Base-by-base conservation (phyloP, 2,888 invertebrate species). In the Petrolisthes cinctipes region DNA sequence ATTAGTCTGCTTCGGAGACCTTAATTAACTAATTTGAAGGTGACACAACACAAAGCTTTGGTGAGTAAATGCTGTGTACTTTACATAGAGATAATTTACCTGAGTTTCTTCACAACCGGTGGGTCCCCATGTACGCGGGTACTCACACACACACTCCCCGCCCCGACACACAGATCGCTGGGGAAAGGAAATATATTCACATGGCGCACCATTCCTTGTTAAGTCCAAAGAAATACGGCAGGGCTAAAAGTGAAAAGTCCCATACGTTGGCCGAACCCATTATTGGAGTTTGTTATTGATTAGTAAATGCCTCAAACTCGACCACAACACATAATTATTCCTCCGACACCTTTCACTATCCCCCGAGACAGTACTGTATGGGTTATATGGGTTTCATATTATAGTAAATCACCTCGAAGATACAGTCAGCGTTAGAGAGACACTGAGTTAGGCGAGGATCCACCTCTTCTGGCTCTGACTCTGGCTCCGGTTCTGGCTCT, bases 131-230 rank as follows among this genome's bases (percentile, higher is more conserved):
- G 88, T 85, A 3, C 85, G 23, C 6, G 88, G 88, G 81, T 88
- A 88, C n/a, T 88, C 85, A 78, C 88, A 88, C 61, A 88, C 82
- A 76, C 88, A 88, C 76, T 76, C 88, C 5, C 88, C 85, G 5
- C 82, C 88, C 0, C 88, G 84, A 54, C 88, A 88, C 56, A 88
- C 84, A 0, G 88, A 81, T 17, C 88, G 56, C 88, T 88, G 82
- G 37, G 37, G 37, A 37, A 37, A 37, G 37, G 37, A 37, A 37
- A 37, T 37, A 37, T 37, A 37, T 37, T 37, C 37, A 37, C 37
- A 37, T 37, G 37, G 37, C 37, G 37, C 37, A 37, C 37, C 37
- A 37, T 37, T 37, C 37, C 37, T 37, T 37, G 1, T 37, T 37
- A 37, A 37, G 37, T 37, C 37, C 37, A 14, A 82, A 53, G 6